Percentiles rank a stretch among this genome's conserved stretches.
Evolutionary conservation across 2,113 vertebrate genomes (phyloP).

Genomic region (Odocoileus hemionus): DNA sequence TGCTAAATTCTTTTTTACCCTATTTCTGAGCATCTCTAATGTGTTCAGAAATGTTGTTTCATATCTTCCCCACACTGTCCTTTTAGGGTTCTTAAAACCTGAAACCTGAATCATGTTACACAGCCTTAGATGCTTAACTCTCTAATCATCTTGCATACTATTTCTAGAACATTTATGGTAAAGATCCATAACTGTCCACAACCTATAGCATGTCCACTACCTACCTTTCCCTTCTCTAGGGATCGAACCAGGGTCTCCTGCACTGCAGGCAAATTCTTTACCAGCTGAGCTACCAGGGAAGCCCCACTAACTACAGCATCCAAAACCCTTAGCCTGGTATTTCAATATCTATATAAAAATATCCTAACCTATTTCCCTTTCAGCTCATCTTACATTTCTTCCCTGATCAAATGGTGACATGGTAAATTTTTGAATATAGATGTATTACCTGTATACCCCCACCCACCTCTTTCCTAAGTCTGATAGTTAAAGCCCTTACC

Average conservation of each 20-base stretch:
- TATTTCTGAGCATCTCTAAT: background rate
- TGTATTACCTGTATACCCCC: background rate
- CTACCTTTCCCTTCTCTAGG: background rate
- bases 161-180: background rate
- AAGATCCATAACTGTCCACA: background rate
- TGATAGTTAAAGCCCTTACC: background rate
- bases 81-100: constrained; percentile 3
- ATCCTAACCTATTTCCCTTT: background rate
- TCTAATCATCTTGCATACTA: background rate
- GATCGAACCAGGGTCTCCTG: background rate
- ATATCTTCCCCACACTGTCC: background rate
- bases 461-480: background rate
- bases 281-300: background rate
- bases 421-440: background rate
- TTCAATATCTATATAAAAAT: background rate
- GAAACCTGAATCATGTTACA: background rate
- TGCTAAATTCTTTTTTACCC: background rate
- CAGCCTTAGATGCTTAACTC: background rate
- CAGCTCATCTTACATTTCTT: background rate
- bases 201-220: background rate
- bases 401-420: background rate
- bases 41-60: constrained; percentile 7
- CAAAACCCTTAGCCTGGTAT: background rate
- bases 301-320: background rate
- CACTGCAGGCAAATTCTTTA: background rate